phyloP scores from a whole-genome alignment of 1,140 invertebrate species.

The Bombus balteatus region DNA sequence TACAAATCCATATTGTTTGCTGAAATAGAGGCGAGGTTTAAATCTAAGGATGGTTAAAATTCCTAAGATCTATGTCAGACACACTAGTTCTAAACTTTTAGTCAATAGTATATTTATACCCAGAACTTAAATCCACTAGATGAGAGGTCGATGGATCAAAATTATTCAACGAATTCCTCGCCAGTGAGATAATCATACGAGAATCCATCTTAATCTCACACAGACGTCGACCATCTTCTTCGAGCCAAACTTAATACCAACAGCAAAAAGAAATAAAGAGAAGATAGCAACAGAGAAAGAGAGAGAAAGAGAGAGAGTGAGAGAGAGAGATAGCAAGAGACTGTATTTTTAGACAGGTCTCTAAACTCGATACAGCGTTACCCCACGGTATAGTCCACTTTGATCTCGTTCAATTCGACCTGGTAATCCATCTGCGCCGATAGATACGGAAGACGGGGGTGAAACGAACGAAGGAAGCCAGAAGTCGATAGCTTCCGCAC shows the following conservation, averaged over 20 bases:
- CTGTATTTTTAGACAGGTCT: constrained; percentile 31
- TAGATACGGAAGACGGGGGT: constrained; percentile 34
- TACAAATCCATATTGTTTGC: no score
- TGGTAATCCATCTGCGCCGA: constrained; percentile 44
- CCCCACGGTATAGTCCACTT: constrained; percentile 36
- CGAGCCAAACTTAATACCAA: constrained; percentile 1
- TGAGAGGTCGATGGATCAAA: not conserved
- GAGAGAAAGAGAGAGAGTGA: no score
- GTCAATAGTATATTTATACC: no score
- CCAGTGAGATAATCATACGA: constrained; percentile 16
- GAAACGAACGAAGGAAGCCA: constrained; percentile 39
- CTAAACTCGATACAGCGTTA: constrained; percentile 46
- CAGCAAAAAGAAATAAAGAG: not conserved
- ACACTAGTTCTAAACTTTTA: no score
- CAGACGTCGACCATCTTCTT: not conserved
- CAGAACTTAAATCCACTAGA: not conserved
- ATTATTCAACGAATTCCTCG: not conserved
- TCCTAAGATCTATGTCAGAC: no score
- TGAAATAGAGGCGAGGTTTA: no score
- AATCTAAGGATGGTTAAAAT: no score
- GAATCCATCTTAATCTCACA: constrained; percentile 28
- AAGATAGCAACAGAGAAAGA: not conserved
- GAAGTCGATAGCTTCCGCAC: constrained; percentile 49
- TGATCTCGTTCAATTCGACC: constrained; percentile 50
- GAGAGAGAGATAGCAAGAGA: not conserved